Evolutionary conservation across 2,888 invertebrate genomes (phyloP).

Genomic region (Sturmia bella): DNA sequence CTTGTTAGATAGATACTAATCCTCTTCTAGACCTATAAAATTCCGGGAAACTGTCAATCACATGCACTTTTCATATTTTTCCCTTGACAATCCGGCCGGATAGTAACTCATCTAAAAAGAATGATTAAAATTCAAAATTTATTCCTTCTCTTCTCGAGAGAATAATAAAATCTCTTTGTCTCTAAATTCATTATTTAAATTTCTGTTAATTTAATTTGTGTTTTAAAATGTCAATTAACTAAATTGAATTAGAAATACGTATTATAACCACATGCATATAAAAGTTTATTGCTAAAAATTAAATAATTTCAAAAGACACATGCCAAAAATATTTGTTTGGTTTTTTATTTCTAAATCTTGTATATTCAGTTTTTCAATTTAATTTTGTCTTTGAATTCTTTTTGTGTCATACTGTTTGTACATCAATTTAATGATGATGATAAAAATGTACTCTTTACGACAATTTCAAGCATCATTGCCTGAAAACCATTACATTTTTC

Average conservation of each 20-base stretch:
- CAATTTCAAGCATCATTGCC: conserved; percentile 64
- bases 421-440: conserved; percentile 51
- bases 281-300: conserved; percentile 16
- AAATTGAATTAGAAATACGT: conserved; percentile 1
- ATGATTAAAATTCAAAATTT: too few relatives aligned
- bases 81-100: too few relatives aligned
- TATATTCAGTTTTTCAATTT: conserved; percentile 16
- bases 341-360: neutral
- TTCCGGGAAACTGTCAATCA: too few relatives aligned
- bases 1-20: too few relatives aligned
- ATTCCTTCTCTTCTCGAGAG: too few relatives aligned
- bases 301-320: conserved; percentile 4
- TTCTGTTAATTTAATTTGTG: neutral
- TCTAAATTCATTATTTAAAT: neutral
- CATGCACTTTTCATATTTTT: too few relatives aligned
- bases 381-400: neutral
- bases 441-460: conserved; percentile 41
- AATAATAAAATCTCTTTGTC: too few relatives aligned
- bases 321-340: neutral
- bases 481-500: conserved; percentile 47
- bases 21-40: too few relatives aligned
- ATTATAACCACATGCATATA: neutral
- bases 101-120: too few relatives aligned
- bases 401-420: neutral
- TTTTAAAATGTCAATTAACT: neutral